A percentile compares a stretch with the other conserved stretches of the same genome.
These are phyloP conservation scores for Cecropterus lyciades DNA, from an alignment of 1,140 invertebrate genomes.

Conservation along the genomic window DNA sequence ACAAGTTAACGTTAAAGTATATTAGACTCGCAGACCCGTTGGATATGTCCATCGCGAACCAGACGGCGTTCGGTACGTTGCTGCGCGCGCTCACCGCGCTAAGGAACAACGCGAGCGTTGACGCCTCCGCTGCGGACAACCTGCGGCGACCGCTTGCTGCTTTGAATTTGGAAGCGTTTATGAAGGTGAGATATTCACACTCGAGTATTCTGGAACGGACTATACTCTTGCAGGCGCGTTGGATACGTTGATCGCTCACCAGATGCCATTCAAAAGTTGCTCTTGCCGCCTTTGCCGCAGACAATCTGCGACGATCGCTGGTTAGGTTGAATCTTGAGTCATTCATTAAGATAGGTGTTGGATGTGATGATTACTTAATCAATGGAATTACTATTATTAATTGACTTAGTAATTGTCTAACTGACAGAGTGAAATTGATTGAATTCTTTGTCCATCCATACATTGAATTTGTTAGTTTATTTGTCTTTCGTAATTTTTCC, in stretches of 20 bases:
- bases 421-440: too few relatives aligned
- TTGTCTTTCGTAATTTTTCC: too few relatives aligned
- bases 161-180: conserved; percentile 87
- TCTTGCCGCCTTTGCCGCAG: conserved; percentile 89
- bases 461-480: too few relatives aligned
- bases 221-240: conserved; percentile 90
- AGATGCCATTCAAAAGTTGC: conserved; percentile 88
- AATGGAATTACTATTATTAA: too few relatives aligned
- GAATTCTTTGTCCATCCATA: too few relatives aligned
- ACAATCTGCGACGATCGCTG: conserved; percentile 89
- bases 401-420: too few relatives aligned
- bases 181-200: too few relatives aligned
- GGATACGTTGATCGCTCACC: conserved; percentile 90
- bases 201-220: too few relatives aligned
- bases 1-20: too few relatives aligned
- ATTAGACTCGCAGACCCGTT: conserved; percentile 90
- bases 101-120: conserved; percentile 88
- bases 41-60: conserved; percentile 90
- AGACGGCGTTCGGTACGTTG: conserved; percentile 88
- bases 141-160: conserved; percentile 89
- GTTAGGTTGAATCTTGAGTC: conserved; percentile 88
- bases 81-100: conserved; percentile 87
- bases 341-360: too few relatives aligned
- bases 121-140: conserved; percentile 89
- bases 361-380: too few relatives aligned